Evolutionary conservation across 2,888 invertebrate genomes (phyloP).

Genomic region (Cheilosia variabilis): DNA sequence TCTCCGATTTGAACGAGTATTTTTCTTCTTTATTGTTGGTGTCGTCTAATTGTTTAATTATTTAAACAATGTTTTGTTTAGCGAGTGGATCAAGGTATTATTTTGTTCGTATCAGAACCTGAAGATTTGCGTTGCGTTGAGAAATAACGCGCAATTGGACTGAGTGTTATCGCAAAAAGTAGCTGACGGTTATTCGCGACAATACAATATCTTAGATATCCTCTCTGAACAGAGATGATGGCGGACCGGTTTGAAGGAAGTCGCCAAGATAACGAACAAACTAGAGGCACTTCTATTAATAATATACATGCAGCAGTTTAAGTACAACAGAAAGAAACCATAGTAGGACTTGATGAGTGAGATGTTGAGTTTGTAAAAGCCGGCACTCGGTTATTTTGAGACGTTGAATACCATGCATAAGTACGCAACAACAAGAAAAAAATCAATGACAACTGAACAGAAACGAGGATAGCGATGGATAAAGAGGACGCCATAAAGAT

Average conservation of each 20-base stretch:
- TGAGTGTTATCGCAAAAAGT: constrained; percentile 43
- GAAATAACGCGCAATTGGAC: constrained; percentile 19
- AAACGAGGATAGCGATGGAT: no score
- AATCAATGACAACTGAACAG: no score
- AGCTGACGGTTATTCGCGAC: constrained; percentile 21
- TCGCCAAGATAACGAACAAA: constrained; percentile 40
- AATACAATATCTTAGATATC: constrained; percentile 2
- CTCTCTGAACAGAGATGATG: constrained; percentile 21
- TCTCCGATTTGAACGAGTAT: constrained; percentile 18
- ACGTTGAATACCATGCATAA: no score
- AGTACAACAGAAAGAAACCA: constrained; percentile 13
- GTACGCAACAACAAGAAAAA: no score
- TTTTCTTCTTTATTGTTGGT: constrained; percentile 6
- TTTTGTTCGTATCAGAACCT: constrained; percentile 5
- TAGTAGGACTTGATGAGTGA: background rate
- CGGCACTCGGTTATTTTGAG: no score
- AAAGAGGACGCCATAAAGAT: no score
- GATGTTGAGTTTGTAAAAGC: background rate
- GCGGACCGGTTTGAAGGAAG: constrained; percentile 41
- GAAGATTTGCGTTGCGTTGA: background rate
- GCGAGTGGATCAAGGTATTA: background rate
- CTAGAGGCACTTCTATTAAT: background rate
- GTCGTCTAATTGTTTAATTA: constrained; percentile 10
- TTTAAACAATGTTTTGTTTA: constrained; percentile 1
- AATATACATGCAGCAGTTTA: background rate